Base-by-base conservation (phyloP, 2,888 invertebrate genomes). In the Hyalella azteca region DNA sequence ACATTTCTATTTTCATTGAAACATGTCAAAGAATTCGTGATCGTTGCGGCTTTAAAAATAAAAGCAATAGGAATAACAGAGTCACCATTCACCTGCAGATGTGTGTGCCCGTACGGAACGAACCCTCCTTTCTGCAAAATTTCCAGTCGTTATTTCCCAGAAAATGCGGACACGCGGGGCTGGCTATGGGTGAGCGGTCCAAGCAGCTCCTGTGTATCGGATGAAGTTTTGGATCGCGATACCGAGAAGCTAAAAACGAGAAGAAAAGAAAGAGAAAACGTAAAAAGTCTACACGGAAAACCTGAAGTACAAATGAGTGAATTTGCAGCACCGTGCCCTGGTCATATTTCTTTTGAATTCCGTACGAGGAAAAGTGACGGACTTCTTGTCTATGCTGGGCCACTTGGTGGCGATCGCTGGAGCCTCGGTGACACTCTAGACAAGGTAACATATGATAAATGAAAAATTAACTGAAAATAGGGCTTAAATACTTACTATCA, bases 331-430 rank as follows among this genome's bases (percentile, higher is more conserved):
- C 66, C 3, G 5, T 49, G 48, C 11, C 93, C 92, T 85, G 96
- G 97, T 50, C 96, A 96, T 90, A 91, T 98, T 85, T 96, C 95
- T 87, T 92, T 98, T 84, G 97, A 98, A 89, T 97, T 98, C 87
- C 94, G 97, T 85, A 97, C 98, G 0, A 91, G 93, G 86, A 94
- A 94, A 88, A 92, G 94, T 0, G 95, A 97, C 87, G 98, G 97
- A 2, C 90, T 98, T 48, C 90, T 98, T 79, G 89, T 98, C 50
- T 98, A 98, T 89, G 98, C 98, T 87, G 98, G 98, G 15, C 98
- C 98, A 0, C 3, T 66, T 32, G 36, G 66, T 9, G 66, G 29
- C 36, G 29, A 22, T n/a, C 3, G 9, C 36, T 13, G 36, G 19
- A 9, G 19, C 36, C 36, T 66, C 3, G 66, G 36, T 4, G 36